Base-by-base conservation (phyloP, 2,888 invertebrate species). In the Saturnia pavonia region DNA sequence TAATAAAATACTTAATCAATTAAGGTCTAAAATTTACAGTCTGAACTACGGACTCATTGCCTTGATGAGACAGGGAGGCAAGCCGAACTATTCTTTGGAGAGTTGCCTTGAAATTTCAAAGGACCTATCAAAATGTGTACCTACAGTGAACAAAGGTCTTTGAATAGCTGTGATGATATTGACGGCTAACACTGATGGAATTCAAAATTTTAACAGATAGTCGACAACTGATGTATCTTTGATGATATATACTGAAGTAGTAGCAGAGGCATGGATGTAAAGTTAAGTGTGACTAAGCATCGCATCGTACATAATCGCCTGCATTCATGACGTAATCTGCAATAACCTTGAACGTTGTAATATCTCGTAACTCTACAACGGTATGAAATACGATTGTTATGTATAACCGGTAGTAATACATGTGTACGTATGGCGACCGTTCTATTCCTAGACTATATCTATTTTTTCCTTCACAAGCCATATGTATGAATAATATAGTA, bases 251-350 rank as follows among this genome's bases (percentile, higher is more conserved):
- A 51, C 8, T 51, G 54, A 54, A 54, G n/a, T 22, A 22, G 11
- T 54, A 54, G 11, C 22, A 22, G 22, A 54, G 22, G n/a, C 1
- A n/a, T 22, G 0, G 11, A 54, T 54, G 54, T 60, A 27, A 11
- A 57, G 57, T 57, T 57, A 27, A 25, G 11, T 14, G 27, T 60
- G 57, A 60, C 11, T 60, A 25, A 60, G 57, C 27, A 4, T 60
- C 11, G 27, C 57, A 60, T 60, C 27, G 27, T 27, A 27, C 57
- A 60, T 60, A 25, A 60, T 60, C 25, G 57, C 57, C 25, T 27
- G 57, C 57, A 60, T 60, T 60, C 57, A 27, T 60, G 57, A 60
- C 57, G 57, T 60, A 60, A 60, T 60, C 25, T 6, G 27, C 27
- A 60, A 27, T 14, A 60, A 60, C 57, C 57, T 60, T 60, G 57